Evolutionary conservation across 2,888 invertebrate genomes (phyloP), one percentile per base, ranked within the genome.

Genomic region (Villa cingulata): DNA sequence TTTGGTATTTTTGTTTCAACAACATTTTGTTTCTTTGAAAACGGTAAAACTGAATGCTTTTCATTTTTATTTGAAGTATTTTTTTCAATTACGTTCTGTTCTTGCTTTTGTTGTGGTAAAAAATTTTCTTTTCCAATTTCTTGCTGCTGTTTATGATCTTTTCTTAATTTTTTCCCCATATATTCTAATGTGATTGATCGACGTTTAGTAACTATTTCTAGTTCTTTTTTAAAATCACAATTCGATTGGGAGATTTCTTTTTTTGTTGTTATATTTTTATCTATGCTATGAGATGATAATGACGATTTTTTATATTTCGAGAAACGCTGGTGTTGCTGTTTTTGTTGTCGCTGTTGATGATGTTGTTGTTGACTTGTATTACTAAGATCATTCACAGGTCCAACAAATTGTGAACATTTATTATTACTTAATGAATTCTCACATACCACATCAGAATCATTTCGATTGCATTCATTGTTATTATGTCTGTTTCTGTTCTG

Each of bases 1-100:
- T 60, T 58, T 1, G 59, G 61, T 45, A 59, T 59, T 48, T 57
- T 61, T n/a, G 58, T 55, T 42, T 42, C 42, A n/a, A 16, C 12
- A 4, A n/a, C n/a, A n/a, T n/a, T n/a, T n/a, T 36, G n/a, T 7
- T 32, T 39, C 9, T 45, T 45, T 37, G 23, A 23, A 23, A 23
- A 23, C 7, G 23, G 4, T 6, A 7, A 32, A 32, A 32, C 12
- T n/a, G n/a, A n/a, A n/a, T n/a, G n/a, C 12, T 32, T 32, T 32
- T 32, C 29, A 12, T 12, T 32, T 32, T 32, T 12, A 12, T 5
- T 9, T 32, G 12, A 32, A 12, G 12, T 12, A 12, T 14, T 7
- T 32, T 32, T 32, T 12, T 32, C 29, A 12, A 32, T 12, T 12
- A 32, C 3, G 4, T 32, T 32, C 1, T 32, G 9, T 32, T 32